Evolutionary conservation across 2,888 invertebrate species (phyloP).

Genomic region (Yponomeuta malinellus): DNA sequence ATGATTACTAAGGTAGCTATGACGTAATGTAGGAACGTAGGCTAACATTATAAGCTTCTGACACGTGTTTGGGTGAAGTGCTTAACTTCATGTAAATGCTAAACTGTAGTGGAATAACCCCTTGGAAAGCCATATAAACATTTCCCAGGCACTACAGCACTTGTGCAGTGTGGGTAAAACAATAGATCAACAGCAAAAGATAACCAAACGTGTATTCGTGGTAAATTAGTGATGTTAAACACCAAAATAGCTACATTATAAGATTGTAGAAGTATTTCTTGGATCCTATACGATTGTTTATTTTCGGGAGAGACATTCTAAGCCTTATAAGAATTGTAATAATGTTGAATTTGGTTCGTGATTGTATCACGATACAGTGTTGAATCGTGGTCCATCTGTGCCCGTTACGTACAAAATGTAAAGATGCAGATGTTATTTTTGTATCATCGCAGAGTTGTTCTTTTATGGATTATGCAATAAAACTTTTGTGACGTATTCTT

Average conservation of each 20-base stretch:
- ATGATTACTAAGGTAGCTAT: not conserved
- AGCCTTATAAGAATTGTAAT: not conserved
- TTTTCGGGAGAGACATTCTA: not conserved
- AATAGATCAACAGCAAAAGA: not conserved
- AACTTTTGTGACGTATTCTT: conserved; percentile 7
- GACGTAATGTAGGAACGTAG: not conserved
- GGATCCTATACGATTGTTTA: too few species aligned
- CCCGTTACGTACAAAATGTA: not conserved
- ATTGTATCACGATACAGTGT: not conserved
- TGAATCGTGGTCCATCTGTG: not conserved
- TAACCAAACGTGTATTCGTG: not conserved
- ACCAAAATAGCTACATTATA: not conserved
- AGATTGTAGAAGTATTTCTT: not conserved
- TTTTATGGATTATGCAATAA: conserved; percentile 7
- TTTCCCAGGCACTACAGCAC: too few species aligned
- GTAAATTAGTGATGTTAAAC: not conserved
- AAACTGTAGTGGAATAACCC: not conserved
- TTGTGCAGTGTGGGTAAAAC: too few species aligned
- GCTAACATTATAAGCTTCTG: not conserved
- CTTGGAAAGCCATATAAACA: too few species aligned
- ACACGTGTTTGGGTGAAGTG: not conserved
- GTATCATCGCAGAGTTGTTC: not conserved
- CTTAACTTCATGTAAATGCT: too few species aligned
- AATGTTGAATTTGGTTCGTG: not conserved
- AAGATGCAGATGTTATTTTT: not conserved